A percentile compares a stretch with the other conserved stretches of the same genome.
Evolutionary conservation across 1,140 invertebrate species (phyloP).

Genomic region (Bombus ignitus): DNA sequence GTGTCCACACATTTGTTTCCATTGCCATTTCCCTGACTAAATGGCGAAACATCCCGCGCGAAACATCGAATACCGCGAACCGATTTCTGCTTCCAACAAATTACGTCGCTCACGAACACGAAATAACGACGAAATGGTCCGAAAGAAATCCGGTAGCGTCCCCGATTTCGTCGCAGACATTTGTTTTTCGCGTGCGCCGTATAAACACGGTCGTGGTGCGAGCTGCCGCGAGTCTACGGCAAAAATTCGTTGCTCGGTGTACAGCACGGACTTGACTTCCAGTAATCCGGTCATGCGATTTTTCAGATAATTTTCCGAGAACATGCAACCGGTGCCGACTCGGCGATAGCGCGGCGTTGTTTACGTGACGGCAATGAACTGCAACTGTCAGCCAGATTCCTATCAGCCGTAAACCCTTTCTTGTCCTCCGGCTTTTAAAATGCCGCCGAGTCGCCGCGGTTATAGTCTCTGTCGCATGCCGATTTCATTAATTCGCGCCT

Average conservation of each 20-base stretch:
- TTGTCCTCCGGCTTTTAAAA: neutral
- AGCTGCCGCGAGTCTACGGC: neutral
- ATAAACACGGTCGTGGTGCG: neutral
- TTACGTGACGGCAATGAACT: conserved; percentile 1
- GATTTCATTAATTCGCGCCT: neutral
- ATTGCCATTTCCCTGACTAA: too few species aligned
- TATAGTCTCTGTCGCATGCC: neutral
- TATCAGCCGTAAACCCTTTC: neutral
- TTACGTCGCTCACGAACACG: neutral
- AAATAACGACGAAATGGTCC: neutral
- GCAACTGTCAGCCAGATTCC: neutral
- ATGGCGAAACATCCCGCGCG: neutral
- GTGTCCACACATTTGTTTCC: neutral
- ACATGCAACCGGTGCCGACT: neutral
- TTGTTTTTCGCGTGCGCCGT: neutral
- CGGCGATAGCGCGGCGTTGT: conserved; percentile 1
- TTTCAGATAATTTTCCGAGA: neutral
- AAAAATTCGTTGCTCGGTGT: neutral
- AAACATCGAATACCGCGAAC: too few species aligned
- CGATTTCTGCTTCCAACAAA: too few species aligned
- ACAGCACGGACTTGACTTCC: too few species aligned
- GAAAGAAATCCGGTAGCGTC: too few species aligned
- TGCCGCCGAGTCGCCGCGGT: neutral
- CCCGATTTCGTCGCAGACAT: too few species aligned
- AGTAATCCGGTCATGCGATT: conserved; percentile 13